Evolutionary conservation across 2,888 invertebrate genomes (phyloP).

Genomic region (Eupeodes luniger): DNA sequence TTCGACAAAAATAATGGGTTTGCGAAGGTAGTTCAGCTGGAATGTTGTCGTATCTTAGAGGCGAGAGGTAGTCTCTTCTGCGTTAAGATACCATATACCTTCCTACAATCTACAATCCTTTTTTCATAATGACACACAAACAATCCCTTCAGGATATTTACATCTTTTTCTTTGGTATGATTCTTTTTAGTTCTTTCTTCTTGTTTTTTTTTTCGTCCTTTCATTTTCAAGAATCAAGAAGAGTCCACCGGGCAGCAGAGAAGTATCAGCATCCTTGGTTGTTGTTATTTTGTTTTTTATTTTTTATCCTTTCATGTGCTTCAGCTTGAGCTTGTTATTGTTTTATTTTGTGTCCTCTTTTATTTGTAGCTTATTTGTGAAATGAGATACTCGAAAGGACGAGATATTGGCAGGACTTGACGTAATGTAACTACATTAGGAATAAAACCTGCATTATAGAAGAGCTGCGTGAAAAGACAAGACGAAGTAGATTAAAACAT

Average conservation of each 20-base stretch:
- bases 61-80: not conserved
- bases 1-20: conserved; percentile 48
- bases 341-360: conserved; percentile 44
- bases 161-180: conserved; percentile 44
- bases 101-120: conserved; percentile 32
- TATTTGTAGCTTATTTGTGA: conserved; percentile 53
- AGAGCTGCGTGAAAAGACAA: conserved; percentile 26
- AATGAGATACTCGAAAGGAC: conserved; percentile 47
- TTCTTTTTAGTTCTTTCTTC: conserved; percentile 4
- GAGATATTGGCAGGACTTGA: conserved; percentile 60
- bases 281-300: not conserved
- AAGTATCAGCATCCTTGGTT: not conserved
- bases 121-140: conserved; percentile 52
- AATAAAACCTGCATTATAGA: conserved; percentile 25
- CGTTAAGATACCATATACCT: not conserved
- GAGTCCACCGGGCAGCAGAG: conserved; percentile 16
- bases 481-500: conserved; percentile 58
- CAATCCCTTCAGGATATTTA: conserved; percentile 52
- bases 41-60: conserved; percentile 9
- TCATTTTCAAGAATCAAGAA: conserved; percentile 3
- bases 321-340: not conserved
- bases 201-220: not conserved
- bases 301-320: not conserved
- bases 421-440: conserved; percentile 47
- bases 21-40: conserved; percentile 21